Conservation (phyloP, 2,888 invertebrate species). For the Anthophora plumipes region DNA sequence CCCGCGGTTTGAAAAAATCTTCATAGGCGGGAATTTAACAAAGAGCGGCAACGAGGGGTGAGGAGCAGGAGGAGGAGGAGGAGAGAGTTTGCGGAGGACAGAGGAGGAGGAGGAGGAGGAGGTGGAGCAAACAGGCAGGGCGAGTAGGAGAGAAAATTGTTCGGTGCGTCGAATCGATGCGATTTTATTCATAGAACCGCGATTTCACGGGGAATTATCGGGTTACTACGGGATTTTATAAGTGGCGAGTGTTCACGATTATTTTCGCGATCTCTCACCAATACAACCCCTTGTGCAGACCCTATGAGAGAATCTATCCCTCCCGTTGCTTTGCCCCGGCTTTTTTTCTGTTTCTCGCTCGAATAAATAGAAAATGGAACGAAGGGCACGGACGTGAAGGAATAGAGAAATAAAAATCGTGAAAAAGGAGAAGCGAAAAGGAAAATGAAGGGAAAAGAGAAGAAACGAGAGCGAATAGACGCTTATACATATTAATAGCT, state of each 20-base stretch:
- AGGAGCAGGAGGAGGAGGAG: no score
- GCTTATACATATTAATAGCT: constrained; percentile 58
- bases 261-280: constrained; percentile 11
- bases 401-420: neutral
- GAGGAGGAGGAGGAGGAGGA: no score
- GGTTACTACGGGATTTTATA: constrained; percentile 22
- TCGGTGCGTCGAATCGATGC: constrained; percentile 13
- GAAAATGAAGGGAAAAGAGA: neutral
- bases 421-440: neutral
- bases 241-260: constrained; percentile 17
- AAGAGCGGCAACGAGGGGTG: neutral
- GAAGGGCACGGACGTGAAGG: no score
- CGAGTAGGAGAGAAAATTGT: constrained; percentile 20
- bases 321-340: constrained; percentile 16
- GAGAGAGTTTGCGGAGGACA: no score
- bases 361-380: constrained; percentile 1
- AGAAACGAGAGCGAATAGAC: constrained; percentile 27
- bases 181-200: constrained; percentile 22
- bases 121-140: no score
- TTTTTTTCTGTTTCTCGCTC: neutral
- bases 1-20: constrained; percentile 15
- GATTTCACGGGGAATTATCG: constrained; percentile 32
- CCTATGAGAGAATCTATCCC: no score
- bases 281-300: no score
- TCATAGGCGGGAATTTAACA: constrained; percentile 24